Evolutionary conservation across 2,888 invertebrate species (phyloP).

Genomic region (Ophonus ardosiacus): DNA sequence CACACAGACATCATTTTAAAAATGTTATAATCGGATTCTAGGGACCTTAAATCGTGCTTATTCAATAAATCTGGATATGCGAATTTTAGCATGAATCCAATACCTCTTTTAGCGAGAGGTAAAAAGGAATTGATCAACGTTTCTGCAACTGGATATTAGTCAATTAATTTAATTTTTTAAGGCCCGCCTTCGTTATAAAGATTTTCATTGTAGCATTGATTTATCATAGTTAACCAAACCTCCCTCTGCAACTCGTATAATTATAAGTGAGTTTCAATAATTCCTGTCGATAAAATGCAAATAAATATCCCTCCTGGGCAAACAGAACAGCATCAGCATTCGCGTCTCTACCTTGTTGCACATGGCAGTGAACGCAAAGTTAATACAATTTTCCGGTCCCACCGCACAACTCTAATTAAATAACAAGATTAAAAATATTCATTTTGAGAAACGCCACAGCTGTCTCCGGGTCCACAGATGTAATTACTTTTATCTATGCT

Average conservation of each 20-base stretch:
- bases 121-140: too few species aligned
- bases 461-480: constrained; percentile 54
- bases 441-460: constrained; percentile 60
- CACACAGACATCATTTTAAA: too few species aligned
- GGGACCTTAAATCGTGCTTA: too few species aligned
- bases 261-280: background rate
- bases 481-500: constrained; percentile 63
- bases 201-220: background rate
- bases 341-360: background rate
- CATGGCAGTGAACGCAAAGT: constrained; percentile 47
- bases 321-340: background rate
- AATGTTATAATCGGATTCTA: too few species aligned
- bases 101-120: too few species aligned
- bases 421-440: constrained; percentile 62
- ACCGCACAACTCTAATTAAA: constrained; percentile 62
- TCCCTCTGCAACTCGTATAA: background rate
- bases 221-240: background rate
- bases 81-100: too few species aligned
- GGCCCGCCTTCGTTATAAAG: background rate
- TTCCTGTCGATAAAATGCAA: constrained; percentile 6
- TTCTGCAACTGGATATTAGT: too few species aligned
- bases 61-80: too few species aligned
- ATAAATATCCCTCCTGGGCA: background rate
- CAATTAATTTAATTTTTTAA: too few species aligned
- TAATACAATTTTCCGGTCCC: constrained; percentile 58